Evolutionary conservation across 1,140 invertebrate species (phyloP), one percentile per base, ranked within the genome.

Genomic region (Meloidogyne exigua): DNA sequence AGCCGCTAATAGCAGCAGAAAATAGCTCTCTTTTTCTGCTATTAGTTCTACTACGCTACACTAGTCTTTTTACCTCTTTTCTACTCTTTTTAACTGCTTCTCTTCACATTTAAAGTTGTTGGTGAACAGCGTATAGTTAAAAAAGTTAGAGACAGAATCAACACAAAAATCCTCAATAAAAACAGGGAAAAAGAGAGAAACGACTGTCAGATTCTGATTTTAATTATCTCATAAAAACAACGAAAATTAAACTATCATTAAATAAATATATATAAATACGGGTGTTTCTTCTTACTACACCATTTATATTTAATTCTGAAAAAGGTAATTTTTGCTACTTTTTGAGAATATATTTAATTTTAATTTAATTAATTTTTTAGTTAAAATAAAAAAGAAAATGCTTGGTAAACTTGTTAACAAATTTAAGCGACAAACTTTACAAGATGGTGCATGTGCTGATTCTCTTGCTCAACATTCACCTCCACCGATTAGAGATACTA

Each of bases 351-450:
- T 32, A 32, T 32, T 32, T 32, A 3, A 32, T 32, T 32, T 32
- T 32, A 32, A 32, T 3, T 32, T 32, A 32, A 32, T 32, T 32
- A 32, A 32, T 32, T 32, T 32, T 32, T 32, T 3, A 32, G 7
- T 65, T 28, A 2, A 21, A 2, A 1, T 65, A 2, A 25, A 28
- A 65, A 65, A 26, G 25, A 71, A 15, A 72, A 79, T 79, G 77
- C 76, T 80, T 21, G 76, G 78, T 62, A 79, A 75, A 67, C 44
- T 79, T 69, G 78, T 79, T 36, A 79, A 74, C 44, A 79, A 79
- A 68, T 79, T 79, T 62, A 79, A 79, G 42, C 66, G 68, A 10
- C 78, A 79, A 57, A 66, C 78, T 11, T 63, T 79, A 15, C 78
- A 79, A 28, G 78, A 79, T 64, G 68, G 70, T 21, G 62, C 21